Percentiles rank a stretch among this genome's conserved stretches.
Evolutionary conservation across 2,888 invertebrate species (phyloP).

Genomic region (Drosophila macrospina): DNA sequence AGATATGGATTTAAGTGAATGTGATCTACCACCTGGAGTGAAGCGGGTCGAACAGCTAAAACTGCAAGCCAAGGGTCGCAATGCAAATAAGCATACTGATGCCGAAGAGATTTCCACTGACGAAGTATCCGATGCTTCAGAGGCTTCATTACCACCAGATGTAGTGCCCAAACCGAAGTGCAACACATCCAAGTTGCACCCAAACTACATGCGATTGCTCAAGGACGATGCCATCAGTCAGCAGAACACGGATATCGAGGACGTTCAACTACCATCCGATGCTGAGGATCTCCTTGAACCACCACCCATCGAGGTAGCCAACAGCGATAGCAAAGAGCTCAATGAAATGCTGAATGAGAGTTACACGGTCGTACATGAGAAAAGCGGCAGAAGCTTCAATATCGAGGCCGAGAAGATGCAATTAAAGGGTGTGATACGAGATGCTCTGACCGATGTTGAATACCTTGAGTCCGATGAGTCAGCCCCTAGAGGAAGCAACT

Average conservation of each 20-base stretch:
- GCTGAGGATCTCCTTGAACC: conserved; percentile 85
- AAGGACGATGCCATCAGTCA: conserved; percentile 61
- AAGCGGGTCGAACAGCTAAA: conserved; percentile 64
- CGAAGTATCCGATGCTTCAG: conserved; percentile 78
- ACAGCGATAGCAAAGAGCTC: conserved; percentile 80
- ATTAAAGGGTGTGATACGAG: conserved; percentile 86
- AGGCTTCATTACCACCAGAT: conserved; percentile 43
- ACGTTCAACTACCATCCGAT: conserved; percentile 85
- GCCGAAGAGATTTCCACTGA: conserved; percentile 85
- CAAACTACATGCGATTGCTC: conserved; percentile 50
- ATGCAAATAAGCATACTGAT: conserved; percentile 80
- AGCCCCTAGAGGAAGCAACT: conserved; percentile 77
- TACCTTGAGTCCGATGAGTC: conserved; percentile 86
- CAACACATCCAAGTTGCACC: conserved; percentile 50
- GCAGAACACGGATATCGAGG: conserved; percentile 85
- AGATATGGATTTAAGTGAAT: conserved; percentile 85
- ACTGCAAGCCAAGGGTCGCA: conserved; percentile 33
- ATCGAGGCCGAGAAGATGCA: conserved; percentile 86
- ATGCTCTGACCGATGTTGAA: conserved; percentile 87
- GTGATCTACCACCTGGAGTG: conserved; percentile 63
- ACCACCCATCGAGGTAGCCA: conserved; percentile 48
- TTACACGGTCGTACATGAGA: conserved; percentile 85
- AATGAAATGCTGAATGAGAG: conserved; percentile 85
- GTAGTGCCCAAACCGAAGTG: conserved; percentile 33
- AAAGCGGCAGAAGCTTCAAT: conserved; percentile 85